phyloP scores from a whole-genome alignment of 1,140 invertebrate genomes.

The Scaptomyza graminum region DNA sequence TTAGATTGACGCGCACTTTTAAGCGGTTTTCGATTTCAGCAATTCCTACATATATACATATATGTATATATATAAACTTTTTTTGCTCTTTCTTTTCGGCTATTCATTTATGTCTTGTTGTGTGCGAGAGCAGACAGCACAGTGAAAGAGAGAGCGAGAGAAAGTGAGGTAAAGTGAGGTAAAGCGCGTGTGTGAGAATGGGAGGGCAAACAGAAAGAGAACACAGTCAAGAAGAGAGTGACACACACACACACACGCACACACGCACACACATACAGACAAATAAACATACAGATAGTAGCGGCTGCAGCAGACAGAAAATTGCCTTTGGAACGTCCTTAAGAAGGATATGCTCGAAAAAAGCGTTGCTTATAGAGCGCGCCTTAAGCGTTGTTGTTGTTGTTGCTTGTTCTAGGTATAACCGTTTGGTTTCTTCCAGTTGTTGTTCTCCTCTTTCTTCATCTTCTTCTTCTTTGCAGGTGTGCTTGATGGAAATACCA shows the following conservation, averaged over 20 bases:
- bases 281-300: conserved; percentile 22
- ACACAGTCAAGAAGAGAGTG: conserved; percentile 7
- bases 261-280: conserved; percentile 41
- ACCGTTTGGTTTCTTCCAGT: conserved; percentile 2
- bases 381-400: conserved; percentile 36
- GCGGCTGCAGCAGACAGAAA: conserved; percentile 51
- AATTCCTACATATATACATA: conserved; percentile 32
- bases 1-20: conserved; percentile 47
- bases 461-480: conserved; percentile 34
- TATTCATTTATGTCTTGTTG: conserved; percentile 18
- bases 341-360: conserved; percentile 81
- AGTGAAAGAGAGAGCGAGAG: conserved; percentile 32
- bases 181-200: not conserved
- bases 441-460: conserved; percentile 12
- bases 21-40: conserved; percentile 52
- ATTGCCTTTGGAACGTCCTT: conserved; percentile 84
- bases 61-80: not conserved
- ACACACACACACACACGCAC: conserved; percentile 32
- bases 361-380: conserved; percentile 68
- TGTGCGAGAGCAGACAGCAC: conserved; percentile 4
- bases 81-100: conserved; percentile 8
- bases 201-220: conserved; percentile 31
- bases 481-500: conserved; percentile 36
- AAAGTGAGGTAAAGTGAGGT: conserved; percentile 3
- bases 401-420: conserved; percentile 18